phyloP scores from a whole-genome alignment of 2,888 invertebrate genomes.

The Boloria selene region DNA sequence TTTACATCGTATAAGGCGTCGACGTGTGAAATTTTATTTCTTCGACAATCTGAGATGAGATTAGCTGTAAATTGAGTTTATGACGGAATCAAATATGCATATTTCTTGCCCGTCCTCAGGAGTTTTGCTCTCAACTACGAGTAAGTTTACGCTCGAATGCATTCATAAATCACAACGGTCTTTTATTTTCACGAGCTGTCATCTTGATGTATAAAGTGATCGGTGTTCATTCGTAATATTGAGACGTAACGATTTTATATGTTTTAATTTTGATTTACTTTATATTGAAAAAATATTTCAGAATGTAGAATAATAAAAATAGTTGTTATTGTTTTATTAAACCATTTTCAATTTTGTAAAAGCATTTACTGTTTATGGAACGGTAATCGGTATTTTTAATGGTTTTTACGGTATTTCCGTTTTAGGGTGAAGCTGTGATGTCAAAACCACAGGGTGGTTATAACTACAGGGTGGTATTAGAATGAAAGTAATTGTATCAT shows the following conservation, averaged over 20 bases:
- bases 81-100: constrained; percentile 79
- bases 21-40: constrained; percentile 81
- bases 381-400: constrained; percentile 27
- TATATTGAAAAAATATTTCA: not conserved
- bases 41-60: constrained; percentile 80
- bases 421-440: constrained; percentile 41
- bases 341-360: constrained; percentile 35
- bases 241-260: not conserved
- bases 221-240: constrained; percentile 51
- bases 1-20: constrained; percentile 71
- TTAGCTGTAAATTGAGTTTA: constrained; percentile 82
- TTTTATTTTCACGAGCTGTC: constrained; percentile 62
- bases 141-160: constrained; percentile 66
- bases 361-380: constrained; percentile 27
- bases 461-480: constrained; percentile 47
- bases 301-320: constrained; percentile 21
- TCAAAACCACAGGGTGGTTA: constrained; percentile 52
- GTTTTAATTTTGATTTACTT: not conserved
- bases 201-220: constrained; percentile 60
- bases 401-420: constrained; percentile 19
- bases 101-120: constrained; percentile 39
- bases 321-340: constrained; percentile 45
- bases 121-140: constrained; percentile 43
- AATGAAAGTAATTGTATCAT: constrained; percentile 59
- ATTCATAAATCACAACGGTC: constrained; percentile 39